Base-by-base conservation (phyloP, 2,113 vertebrate genomes). In the Cynoglossus semilaevis region DNA sequence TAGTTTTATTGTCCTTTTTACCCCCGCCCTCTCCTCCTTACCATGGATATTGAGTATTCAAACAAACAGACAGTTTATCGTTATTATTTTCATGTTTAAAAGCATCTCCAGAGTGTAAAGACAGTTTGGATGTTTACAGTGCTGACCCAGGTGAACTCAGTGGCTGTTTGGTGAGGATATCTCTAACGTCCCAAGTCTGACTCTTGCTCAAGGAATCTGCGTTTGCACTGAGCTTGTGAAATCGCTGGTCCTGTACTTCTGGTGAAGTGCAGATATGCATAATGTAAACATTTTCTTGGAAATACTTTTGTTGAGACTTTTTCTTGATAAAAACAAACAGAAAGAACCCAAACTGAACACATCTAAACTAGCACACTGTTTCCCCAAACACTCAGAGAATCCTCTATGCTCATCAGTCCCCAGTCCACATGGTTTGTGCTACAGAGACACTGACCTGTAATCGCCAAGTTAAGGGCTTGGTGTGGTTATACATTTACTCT, bases 271-370 rank as follows among this genome's bases (percentile, higher is more conserved):
- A 94, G 92, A 89, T 92, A 93, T 92, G 92, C 94, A 91, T 92
- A 94, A 85, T 96, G 96, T 96, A 97, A 98, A 98, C 95, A 95
- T 94, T 94, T 92, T 65, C 80, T 83, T 81, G 83, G 81, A 51
- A 76, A 70, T 60, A 72, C 63, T 67, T 74, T 67, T 29, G 90
- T 93, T 92, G 91, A 96, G 92, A 92, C 92, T 74, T 83, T 92
- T 92, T 92, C 58, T 78, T 62, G 86, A 82, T 22, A 51, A 38
- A 52, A 29, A 45, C 9, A 45, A 45, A 45, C n/a, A 13, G 10
- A 63, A 64, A 56, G 17, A 48, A 17, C 72, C 45, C 12, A 79
- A 17, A 74, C 54, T 46, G 12, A 78, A 58, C 55, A 79, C 72
- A 83, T 67, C 61, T 57, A 79, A 67, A 80, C 70, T 69, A 87